Base-by-base conservation (phyloP, 2,797 vertebrate species). In the Clamator glandarius region DNA sequence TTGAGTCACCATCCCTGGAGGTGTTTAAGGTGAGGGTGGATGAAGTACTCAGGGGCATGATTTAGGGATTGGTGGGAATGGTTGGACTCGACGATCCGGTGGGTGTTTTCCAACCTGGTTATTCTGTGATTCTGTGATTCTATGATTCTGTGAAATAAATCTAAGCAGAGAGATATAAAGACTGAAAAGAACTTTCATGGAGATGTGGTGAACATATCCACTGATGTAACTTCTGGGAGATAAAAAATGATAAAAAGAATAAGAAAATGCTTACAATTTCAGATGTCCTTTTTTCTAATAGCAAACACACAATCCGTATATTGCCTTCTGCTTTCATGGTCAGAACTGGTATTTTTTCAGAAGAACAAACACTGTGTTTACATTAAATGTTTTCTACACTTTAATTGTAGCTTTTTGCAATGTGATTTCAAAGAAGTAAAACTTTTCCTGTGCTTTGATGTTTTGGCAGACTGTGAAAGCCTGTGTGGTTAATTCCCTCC, bases 141-240 rank as follows among this genome's bases (percentile, higher is more conserved):
- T 89, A 46, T 1, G 1, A 86, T 91, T 92, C 84, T 75, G 58
- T 77, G 84, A 90, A 87, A 77, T 74, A 93, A 87, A 84, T 82
- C 44, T 93, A 62, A 74, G 63, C 52, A 83, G 36, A 79, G 24
- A 18, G 29, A 35, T 70, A 39, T 54, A 50, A 81, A 87, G 52
- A 61, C 29, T 35, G 64, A 94, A 86, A 84, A 70, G 29, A 84
- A 74, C 29, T 77, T 82, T 54, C 24, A 25, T 20, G 17, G 78
- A 79, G 21, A 46, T 76, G 25, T 51, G 25, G 51, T 69, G 67
- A 87, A 70, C 23, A 6, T 61, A 64, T 17, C 28, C 52, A 68
- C 46, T 58, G 46, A 48, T 42, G 19, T 21, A 82, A 74, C 21
- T 82, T 84, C 31, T 74, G 41, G 21, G 36, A 90, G 62, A 82